A percentile compares a stretch with the other conserved stretches of the same genome.
phyloP scores from a whole-genome alignment of 2,888 invertebrate species.

The Melangyna quadrimaculata region DNA sequence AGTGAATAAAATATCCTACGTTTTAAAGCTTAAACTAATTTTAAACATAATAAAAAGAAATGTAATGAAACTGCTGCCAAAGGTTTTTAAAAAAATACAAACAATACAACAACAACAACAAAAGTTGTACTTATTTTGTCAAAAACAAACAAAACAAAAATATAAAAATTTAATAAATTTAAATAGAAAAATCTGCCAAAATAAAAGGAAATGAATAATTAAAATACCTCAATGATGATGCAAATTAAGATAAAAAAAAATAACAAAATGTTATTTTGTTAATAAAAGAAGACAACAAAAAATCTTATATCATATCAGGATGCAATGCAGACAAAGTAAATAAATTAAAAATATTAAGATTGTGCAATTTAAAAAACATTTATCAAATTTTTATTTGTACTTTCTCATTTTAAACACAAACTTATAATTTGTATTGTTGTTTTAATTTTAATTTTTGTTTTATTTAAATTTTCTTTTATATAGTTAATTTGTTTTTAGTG shows the following conservation, averaged over 20 bases:
- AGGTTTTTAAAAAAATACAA: constrained; percentile 19
- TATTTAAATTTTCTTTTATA: neutral
- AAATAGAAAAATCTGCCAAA: constrained; percentile 55
- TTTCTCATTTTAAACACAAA: neutral
- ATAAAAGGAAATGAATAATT: constrained; percentile 9
- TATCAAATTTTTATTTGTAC: neutral
- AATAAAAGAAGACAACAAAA: constrained; percentile 23
- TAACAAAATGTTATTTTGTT: constrained; percentile 36
- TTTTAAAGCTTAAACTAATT: neutral
- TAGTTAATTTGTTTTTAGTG: constrained; percentile 20
- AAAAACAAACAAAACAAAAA: neutral
- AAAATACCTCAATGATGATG: constrained; percentile 61
- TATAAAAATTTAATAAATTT: neutral
- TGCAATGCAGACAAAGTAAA: constrained; percentile 42
- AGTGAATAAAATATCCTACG: neutral
- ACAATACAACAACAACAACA: neutral
- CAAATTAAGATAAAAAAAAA: constrained; percentile 27
- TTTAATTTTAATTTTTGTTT: neutral
- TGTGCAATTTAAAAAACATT: constrained; percentile 48
- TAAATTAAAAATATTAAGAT: neutral
- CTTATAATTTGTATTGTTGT: neutral
- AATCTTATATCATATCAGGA: constrained; percentile 55
- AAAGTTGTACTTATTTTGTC: neutral
- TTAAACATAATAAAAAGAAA: neutral
- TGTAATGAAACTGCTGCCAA: constrained; percentile 52